Evolutionary conservation across 2,113 vertebrate genomes (phyloP).

Genomic region (Mirza zaza): DNA sequence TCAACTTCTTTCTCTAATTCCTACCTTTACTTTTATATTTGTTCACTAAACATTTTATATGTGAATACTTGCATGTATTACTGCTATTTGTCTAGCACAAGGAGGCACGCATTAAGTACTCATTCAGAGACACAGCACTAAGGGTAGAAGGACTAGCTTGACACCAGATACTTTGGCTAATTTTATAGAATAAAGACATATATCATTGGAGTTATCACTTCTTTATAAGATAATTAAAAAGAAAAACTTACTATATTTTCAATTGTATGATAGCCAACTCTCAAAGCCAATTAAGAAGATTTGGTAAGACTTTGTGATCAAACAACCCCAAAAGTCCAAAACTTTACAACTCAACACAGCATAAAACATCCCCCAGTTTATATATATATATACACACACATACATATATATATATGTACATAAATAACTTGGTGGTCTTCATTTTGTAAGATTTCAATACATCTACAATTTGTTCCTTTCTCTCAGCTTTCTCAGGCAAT

Average conservation of each 20-base stretch:
- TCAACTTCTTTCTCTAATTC: not conserved
- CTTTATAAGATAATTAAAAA: not conserved
- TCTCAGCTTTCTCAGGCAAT: conserved; percentile 10
- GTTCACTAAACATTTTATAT: not conserved
- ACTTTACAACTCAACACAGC: not conserved
- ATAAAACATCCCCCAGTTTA: not conserved
- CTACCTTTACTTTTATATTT: conserved; percentile 20
- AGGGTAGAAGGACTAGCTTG: not conserved
- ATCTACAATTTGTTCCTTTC: not conserved
- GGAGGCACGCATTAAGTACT: not conserved
- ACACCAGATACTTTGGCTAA: not conserved
- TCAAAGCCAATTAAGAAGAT: conserved; percentile 40
- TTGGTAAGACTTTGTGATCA: not conserved
- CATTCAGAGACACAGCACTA: not conserved
- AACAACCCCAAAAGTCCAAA: conserved; percentile 1
- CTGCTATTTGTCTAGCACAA: not conserved
- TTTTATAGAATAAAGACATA: not conserved
- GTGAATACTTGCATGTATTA: not conserved
- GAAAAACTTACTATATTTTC: not conserved
- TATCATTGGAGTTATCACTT: not conserved
- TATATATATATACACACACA: no score
- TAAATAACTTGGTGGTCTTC: not conserved
- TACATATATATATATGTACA: no score
- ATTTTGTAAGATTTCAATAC: conserved; percentile 18
- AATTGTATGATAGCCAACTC: not conserved